Conservation (phyloP, 2,113 vertebrate genomes). For the Zosterops lateralis region DNA sequence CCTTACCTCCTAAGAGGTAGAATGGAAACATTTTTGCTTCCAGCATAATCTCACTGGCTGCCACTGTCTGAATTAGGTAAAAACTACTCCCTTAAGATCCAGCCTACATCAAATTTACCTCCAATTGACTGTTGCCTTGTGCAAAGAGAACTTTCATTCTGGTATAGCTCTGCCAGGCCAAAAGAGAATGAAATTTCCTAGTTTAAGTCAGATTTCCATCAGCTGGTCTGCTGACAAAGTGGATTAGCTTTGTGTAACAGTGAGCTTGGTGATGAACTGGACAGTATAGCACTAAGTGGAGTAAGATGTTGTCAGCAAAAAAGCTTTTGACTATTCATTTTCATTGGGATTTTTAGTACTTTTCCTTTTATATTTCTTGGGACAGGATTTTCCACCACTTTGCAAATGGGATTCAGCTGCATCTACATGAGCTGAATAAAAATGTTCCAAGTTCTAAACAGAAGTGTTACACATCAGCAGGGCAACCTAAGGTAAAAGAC, state of each 20-base stretch:
- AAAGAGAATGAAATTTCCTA: conserved; percentile 14
- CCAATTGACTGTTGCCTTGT: neutral
- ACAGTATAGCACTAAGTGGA: neutral
- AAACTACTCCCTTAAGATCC: neutral
- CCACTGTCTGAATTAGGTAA: neutral
- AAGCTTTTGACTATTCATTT: neutral
- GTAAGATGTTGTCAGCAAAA: neutral
- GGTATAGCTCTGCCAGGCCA: neutral
- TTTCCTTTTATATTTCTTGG: neutral
- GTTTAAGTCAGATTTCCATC: conserved; percentile 30
- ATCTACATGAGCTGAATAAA: neutral
- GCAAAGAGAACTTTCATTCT: neutral
- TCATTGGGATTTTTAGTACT: neutral
- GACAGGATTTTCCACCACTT: neutral
- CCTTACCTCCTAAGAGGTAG: neutral
- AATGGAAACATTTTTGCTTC: neutral
- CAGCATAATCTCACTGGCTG: neutral
- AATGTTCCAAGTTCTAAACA: neutral
- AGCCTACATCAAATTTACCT: neutral
- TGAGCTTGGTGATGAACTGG: neutral
- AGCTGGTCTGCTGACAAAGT: neutral
- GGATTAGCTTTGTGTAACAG: conserved; percentile 7
- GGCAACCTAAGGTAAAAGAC: neutral
- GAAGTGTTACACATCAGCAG: neutral
- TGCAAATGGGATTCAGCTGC: neutral